Base-by-base conservation (phyloP, 2,888 invertebrate genomes). In the Thecophora atra region DNA sequence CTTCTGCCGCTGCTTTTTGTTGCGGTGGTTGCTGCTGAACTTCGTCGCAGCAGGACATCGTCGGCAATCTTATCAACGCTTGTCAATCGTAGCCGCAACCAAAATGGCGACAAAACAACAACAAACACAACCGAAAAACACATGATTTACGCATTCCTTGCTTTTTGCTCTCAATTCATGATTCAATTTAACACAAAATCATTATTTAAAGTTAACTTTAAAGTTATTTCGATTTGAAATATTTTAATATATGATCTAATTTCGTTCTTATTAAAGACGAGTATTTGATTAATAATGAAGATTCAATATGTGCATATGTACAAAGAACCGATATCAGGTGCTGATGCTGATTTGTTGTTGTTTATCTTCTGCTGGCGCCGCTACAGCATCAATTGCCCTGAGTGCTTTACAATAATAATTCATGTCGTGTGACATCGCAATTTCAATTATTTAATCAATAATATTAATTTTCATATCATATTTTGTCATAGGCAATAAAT, bases 381-480 rank as follows among this genome's bases (percentile, higher is more conserved):
- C 58, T 26, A 28, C 58, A 66, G 52, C 11, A 47, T 30, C 65
- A 51, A 58, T 28, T 26, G 5, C 58, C 28, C 15, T 58, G 17
- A 47, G 52, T 66, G 52, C 26, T 64, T 37, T 51, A 28, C 70
- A 74, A 82, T 82, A 74, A 82, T 82, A 82, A 83, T 81, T 82
- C 79, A 82, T 80, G 76, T 75, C 70, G 24, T 77, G 76, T 78
- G 80, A 81, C 82, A 83, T 81, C 83, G 83, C 84, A 82, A 83
- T 84, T 85, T 84, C 86, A 85, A 86, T 86, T 85, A 86, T 85
- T 84, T 84, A 86, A 85, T 85, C 86, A 85, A 85, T 86, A 85
- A 83, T 85, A 86, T 85, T 86, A 86, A 86, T 86, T 85, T 85
- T 84, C 84, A 81, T 84, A 85, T 86, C 84, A 85, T 83, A 85